phyloP scores from a whole-genome alignment of 53 echinoderm and acorn worm species.

The Stichopus horrens region DNA sequence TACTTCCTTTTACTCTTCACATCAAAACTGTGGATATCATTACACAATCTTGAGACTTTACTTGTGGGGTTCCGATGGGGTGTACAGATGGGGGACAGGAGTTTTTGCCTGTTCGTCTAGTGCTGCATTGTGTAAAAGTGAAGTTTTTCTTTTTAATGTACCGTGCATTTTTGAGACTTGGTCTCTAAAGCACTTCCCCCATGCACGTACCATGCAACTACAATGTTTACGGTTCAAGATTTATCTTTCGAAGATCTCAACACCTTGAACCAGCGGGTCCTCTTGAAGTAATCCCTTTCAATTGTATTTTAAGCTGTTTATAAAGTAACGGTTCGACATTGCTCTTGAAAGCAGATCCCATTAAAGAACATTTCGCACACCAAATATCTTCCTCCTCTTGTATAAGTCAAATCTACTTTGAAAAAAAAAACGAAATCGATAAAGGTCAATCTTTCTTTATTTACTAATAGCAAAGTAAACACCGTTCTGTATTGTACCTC shows the following conservation, averaged over 20 bases:
- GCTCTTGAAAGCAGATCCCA: not conserved
- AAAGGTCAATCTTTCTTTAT: conserved; percentile 13
- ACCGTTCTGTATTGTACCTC: not conserved
- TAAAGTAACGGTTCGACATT: not conserved
- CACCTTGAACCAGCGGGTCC: not conserved
- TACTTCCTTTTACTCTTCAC: no score
- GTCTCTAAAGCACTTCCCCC: no score
- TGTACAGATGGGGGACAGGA: no score
- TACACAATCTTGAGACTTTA: no score
- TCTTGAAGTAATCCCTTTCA: not conserved
- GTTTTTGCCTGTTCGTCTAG: no score
- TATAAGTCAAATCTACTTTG: not conserved
- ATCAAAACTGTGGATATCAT: no score
- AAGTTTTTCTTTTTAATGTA: no score
- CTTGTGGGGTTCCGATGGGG: no score
- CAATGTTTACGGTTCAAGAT: not conserved
- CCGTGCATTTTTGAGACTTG: no score
- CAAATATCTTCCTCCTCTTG: not conserved
- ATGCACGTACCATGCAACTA: no score
- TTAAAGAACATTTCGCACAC: not conserved
- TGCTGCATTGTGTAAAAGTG: no score
- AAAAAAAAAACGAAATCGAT: not conserved
- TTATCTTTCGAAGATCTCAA: not conserved
- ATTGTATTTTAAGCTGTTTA: not conserved
- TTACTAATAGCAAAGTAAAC: conserved; percentile 26